Evolutionary conservation across 64 coral and sea anemone genomes (phyloP), one percentile per base, ranked within the genome.

Genomic region (Stylophora pistillata): DNA sequence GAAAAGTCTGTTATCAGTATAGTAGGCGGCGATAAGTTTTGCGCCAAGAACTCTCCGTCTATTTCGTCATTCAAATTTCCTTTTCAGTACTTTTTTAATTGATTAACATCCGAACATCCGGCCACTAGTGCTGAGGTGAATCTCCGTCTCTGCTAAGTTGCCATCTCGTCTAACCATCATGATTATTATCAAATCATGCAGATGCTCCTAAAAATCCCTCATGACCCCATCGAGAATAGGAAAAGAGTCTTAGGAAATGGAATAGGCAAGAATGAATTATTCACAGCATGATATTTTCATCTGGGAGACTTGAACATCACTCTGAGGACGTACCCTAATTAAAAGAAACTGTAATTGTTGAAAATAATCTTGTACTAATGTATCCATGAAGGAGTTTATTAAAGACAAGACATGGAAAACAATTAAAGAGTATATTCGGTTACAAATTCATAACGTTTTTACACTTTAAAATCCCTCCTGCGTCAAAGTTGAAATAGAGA

Each of bases 241-340:
- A 68, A 68, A 68, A 68, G 64, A 68, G 64, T 68, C 64, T 68
- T 66, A 12, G 10, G 64, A 26, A 25, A 68, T 68, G 25, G 11
- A 68, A 68, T 68, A n/a, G n/a, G 64, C 27, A 31, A 56, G 10
- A 78, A 78, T 78, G 53, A 68, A n/a, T 68, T n/a, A n/a, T n/a
- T n/a, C 23, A 68, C 64, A 68, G 64, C 26, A n/a, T 21, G 21
- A 64, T 3, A 68, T 11, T 11, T 68, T 28, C 64, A 68, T 68
- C 5, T 68, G 64, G n/a, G 26, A 68, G 64, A 26, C 2, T 25
- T 68, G 64, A 68, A 28, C 26, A n/a, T 27, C 9, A 47, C 37
- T 4, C 37, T 47, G 37, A 47, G 29, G 72, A 62, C 21, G 59
- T 13, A 62, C 3, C 37, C 37, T 47, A 47, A 47, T 47, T 47